Percentiles rank a stretch among this genome's conserved stretches.
phyloP scores from a whole-genome alignment of 2,888 invertebrate species.

The Lithophane leautieri region DNA sequence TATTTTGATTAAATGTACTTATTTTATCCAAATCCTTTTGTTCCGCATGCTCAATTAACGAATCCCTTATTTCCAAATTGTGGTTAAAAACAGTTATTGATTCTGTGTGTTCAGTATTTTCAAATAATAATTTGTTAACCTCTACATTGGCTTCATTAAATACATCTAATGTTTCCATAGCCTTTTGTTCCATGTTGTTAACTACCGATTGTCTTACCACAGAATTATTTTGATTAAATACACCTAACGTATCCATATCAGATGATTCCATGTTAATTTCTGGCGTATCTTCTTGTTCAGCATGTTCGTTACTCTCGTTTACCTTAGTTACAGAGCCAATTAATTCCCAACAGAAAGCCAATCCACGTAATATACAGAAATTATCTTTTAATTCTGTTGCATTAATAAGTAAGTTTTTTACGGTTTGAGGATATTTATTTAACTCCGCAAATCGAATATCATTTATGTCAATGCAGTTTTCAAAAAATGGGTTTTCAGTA shows the following conservation, averaged over 20 bases:
- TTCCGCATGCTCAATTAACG: constrained; percentile 23
- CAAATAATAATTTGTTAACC: constrained; percentile 12
- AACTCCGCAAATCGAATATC: constrained; percentile 80
- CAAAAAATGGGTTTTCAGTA: constrained; percentile 73
- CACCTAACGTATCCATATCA: constrained; percentile 23
- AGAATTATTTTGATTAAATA: constrained; percentile 31
- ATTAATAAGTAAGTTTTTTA: constrained; percentile 83
- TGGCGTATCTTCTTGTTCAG: constrained; percentile 26
- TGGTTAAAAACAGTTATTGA: constrained; percentile 25
- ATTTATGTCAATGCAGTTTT: constrained; percentile 81
- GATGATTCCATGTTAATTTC: constrained; percentile 36
- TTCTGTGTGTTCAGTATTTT: constrained; percentile 20
- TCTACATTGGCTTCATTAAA: constrained; percentile 25
- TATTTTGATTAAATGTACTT: constrained; percentile 8
- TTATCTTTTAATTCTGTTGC: constrained; percentile 78
- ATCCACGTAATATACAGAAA: constrained; percentile 85
- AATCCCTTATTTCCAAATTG: constrained; percentile 32
- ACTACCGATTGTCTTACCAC: not conserved
- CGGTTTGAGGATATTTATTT: constrained; percentile 80
- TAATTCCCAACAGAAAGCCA: constrained; percentile 84
- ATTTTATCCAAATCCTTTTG: constrained; percentile 15
- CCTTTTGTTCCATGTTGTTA: constrained; percentile 15
- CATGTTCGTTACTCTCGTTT: constrained; percentile 44
- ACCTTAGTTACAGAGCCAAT: constrained; percentile 82
- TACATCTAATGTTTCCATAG: constrained; percentile 4